A percentile compares a stretch with the other conserved stretches of the same genome.
Conservation (phyloP, 30 jellyfish, hydroid and myxozoan genomes). For the Hydractinia echinata region DNA sequence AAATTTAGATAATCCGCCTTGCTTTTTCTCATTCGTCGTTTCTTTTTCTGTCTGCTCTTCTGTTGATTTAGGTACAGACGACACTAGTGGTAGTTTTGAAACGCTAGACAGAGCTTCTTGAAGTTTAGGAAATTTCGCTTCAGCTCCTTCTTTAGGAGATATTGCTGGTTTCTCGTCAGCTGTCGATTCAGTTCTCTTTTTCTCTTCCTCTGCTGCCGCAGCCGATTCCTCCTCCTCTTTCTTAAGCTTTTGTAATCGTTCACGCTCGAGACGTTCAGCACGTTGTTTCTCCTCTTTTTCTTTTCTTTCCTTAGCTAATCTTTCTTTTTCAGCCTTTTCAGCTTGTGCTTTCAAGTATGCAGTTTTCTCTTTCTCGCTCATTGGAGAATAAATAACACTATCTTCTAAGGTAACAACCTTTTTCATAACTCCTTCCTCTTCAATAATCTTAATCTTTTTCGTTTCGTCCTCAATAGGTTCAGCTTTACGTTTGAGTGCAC, state of each 20-base stretch:
- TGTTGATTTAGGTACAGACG: not conserved
- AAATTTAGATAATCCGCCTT: not conserved
- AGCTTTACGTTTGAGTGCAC: not conserved
- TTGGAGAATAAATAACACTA: not conserved
- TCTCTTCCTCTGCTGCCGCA: not conserved
- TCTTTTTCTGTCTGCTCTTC: not conserved
- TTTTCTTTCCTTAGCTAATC: constrained; percentile 16
- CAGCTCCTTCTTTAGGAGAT: not conserved
- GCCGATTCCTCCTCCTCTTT: not conserved
- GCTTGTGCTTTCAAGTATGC: constrained; percentile 2
- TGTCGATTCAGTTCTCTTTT: not conserved
- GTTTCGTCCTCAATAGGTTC: not conserved
- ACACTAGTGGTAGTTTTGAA: constrained; percentile 20
- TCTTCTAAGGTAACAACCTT: constrained; percentile 24
- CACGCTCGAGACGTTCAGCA: not conserved
- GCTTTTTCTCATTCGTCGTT: not conserved
- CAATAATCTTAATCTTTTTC: constrained; percentile 11
- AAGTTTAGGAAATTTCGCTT: not conserved
- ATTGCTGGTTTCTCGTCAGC: constrained; percentile 40
- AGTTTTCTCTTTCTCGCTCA: constrained; percentile 23
- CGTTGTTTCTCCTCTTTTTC: constrained; percentile 1
- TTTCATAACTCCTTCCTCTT: constrained; percentile 26
- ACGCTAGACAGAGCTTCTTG: not conserved
- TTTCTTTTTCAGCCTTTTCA: constrained; percentile 14
- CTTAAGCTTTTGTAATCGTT: not conserved